Conservation (phyloP, 2,797 vertebrate genomes). For the Gadopsis marmoratus region DNA sequence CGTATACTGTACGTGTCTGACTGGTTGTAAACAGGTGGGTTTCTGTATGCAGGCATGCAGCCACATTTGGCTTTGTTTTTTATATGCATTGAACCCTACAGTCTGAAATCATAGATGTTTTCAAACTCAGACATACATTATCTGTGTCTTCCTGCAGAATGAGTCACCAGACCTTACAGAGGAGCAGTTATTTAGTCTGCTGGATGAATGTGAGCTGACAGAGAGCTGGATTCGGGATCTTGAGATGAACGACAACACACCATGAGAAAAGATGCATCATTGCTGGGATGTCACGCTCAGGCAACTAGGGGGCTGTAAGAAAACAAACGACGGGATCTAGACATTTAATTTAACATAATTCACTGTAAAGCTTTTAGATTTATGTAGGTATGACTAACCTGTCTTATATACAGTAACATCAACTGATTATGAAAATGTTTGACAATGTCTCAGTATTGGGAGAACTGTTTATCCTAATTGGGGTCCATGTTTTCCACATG, state of each 20-base stretch:
- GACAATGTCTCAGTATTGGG: not conserved
- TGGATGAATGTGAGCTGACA: slow-evolving; percentile 86
- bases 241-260: slow-evolving; percentile 46
- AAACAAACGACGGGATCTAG: not conserved
- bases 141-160: slow-evolving; percentile 72
- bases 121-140: not conserved
- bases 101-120: not conserved
- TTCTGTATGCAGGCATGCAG: not conserved
- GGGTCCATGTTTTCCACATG: slow-evolving; percentile 20
- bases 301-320: not conserved
- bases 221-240: slow-evolving; percentile 71
- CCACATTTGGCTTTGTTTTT: not conserved
- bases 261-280: slow-evolving; percentile 15
- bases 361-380: slow-evolving; percentile 4
- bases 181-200: slow-evolving; percentile 87
- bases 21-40: not conserved
- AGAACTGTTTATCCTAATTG: slow-evolving; percentile 9
- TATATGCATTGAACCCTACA: not conserved
- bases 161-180: slow-evolving; percentile 81
- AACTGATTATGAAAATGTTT: not conserved
- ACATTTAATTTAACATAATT: not conserved
- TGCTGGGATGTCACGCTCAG: not conserved
- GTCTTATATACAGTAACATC: not conserved
- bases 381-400: not conserved
- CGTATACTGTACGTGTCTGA: not conserved